Percentiles rank a stretch among this genome's conserved stretches.
Conservation (phyloP, 2,113 vertebrate genomes). For the Tylochromis polylepis region DNA sequence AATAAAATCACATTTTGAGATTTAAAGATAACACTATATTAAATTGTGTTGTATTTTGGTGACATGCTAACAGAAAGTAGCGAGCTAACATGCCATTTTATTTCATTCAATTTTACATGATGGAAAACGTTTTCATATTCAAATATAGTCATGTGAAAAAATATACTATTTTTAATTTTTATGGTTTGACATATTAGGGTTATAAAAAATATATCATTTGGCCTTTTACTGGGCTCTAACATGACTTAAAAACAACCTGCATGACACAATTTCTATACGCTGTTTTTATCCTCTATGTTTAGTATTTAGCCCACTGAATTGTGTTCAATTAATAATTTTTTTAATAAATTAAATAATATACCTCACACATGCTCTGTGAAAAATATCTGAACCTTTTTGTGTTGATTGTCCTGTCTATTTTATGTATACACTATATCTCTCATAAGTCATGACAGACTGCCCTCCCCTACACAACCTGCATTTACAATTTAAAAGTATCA, state of each 20-base stretch:
- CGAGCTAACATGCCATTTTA: background rate
- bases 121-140: background rate
- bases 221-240: background rate
- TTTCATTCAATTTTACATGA: background rate
- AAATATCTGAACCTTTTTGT: background rate
- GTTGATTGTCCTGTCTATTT: background rate
- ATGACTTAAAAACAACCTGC: background rate
- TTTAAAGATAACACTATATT: background rate
- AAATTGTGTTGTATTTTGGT: background rate
- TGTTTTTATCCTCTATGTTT: background rate
- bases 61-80: background rate
- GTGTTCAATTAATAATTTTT: background rate
- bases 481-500: background rate
- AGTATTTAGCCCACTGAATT: background rate
- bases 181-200: background rate
- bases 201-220: background rate
- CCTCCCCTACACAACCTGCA: background rate
- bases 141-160: background rate
- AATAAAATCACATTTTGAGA: background rate
- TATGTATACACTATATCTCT: background rate
- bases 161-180: background rate
- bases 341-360: background rate
- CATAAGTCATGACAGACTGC: background rate
- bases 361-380: background rate
- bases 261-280: background rate